Conservation (phyloP, 2,113 vertebrate species). For the Pampusana beccarii region DNA sequence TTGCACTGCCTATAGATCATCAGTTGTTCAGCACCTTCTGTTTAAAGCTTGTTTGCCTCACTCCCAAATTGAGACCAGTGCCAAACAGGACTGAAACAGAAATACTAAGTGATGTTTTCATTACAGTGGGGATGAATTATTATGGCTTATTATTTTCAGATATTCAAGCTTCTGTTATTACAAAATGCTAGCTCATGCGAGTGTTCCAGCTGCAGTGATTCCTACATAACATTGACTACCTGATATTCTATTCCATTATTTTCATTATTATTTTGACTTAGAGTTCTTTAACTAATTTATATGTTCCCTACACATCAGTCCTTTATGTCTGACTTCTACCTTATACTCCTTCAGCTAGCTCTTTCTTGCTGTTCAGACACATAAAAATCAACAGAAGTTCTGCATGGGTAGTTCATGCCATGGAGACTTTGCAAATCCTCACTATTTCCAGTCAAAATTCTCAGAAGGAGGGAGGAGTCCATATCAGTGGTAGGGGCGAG, state of each 20-base stretch:
- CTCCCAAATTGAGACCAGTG: background rate
- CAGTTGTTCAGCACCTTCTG: background rate
- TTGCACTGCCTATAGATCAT: background rate
- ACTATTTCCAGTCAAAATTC: background rate
- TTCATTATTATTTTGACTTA: background rate
- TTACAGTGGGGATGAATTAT: constrained; percentile 18
- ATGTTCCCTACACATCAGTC: background rate
- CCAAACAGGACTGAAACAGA: background rate
- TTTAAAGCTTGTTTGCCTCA: background rate
- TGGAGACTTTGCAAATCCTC: background rate
- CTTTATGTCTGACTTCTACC: background rate
- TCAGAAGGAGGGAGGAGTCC: background rate
- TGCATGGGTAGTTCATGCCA: background rate
- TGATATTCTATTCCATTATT: background rate
- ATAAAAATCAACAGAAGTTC: background rate
- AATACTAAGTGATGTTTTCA: background rate
- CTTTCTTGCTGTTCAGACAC: background rate
- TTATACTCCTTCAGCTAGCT: background rate
- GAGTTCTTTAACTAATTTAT: background rate
- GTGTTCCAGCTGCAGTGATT: background rate
- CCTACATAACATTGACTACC: background rate
- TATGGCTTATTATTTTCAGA: constrained; percentile 30
- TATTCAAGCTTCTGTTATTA: background rate
- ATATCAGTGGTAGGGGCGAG: background rate
- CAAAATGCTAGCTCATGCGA: background rate